Conservation (phyloP, 2,888 invertebrate species). For the Drosophila quinaria region DNA sequence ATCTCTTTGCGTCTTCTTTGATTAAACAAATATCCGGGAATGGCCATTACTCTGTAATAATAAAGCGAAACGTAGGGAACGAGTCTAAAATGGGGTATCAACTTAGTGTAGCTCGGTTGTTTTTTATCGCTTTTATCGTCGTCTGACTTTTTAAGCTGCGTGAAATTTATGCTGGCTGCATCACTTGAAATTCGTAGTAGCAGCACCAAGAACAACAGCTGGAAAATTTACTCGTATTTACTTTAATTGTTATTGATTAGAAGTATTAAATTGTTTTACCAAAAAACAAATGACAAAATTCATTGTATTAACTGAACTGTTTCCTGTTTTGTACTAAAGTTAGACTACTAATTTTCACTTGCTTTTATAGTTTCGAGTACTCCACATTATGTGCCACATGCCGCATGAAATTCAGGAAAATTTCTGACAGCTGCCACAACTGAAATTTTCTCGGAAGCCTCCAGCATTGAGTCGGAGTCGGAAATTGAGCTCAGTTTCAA, state of each 20-base stretch:
- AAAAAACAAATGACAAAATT: neutral
- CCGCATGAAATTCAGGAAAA: neutral
- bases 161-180: neutral
- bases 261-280: constrained; percentile 1
- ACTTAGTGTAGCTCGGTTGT: neutral
- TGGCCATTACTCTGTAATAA: neutral
- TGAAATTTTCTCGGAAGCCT: constrained; percentile 4
- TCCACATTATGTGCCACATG: neutral
- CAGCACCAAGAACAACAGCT: neutral
- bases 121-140: neutral
- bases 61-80: no score
- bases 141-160: neutral
- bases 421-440: neutral
- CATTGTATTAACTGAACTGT: constrained; percentile 5
- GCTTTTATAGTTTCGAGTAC: constrained; percentile 19
- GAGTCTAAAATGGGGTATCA: no score
- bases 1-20: neutral
- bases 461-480: neutral
- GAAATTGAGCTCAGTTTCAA: constrained; percentile 14
- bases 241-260: neutral
- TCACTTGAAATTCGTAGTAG: neutral
- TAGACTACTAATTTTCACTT: neutral
- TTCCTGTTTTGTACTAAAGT: constrained; percentile 1
- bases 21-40: neutral
- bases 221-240: no score